Evolutionary conservation across 2,888 invertebrate genomes (phyloP).

Genomic region (Tachina fera): DNA sequence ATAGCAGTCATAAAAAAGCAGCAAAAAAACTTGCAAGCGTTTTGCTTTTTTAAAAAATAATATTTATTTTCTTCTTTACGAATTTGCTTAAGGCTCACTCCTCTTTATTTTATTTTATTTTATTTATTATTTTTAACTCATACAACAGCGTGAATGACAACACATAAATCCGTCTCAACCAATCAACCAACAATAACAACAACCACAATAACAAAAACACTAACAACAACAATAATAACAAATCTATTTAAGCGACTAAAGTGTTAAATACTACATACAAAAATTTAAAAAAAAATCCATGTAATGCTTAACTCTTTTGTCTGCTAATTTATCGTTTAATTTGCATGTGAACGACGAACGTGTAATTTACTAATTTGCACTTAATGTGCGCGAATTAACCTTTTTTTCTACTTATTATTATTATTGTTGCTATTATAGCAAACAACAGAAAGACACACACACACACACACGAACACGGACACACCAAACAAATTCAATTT

Average conservation of each 20-base stretch:
- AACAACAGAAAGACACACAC: slow-evolving; percentile 17
- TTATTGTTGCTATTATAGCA: slow-evolving; percentile 33
- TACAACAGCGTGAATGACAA: slow-evolving; percentile 61
- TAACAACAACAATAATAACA: slow-evolving; percentile 41
- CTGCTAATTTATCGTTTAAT: slow-evolving; percentile 73
- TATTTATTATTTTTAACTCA: slow-evolving; percentile 24
- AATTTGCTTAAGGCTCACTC: slow-evolving; percentile 35
- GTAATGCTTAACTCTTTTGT: slow-evolving; percentile 72
- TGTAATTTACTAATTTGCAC: slow-evolving; percentile 73
- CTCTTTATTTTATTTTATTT: slow-evolving; percentile 16
- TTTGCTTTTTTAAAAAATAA: slow-evolving; percentile 51
- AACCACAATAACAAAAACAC: slow-evolving; percentile 35
- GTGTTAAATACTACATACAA: slow-evolving; percentile 56
- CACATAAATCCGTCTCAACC: slow-evolving; percentile 55
- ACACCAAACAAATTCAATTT: slow-evolving; percentile 59
- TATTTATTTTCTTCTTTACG: slow-evolving; percentile 51
- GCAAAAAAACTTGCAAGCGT: slow-evolving; percentile 21
- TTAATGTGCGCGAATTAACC: slow-evolving; percentile 72
- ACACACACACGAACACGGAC: background rate
- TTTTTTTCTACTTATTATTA: slow-evolving; percentile 52
- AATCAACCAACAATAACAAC: slow-evolving; percentile 48
- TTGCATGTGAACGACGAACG: slow-evolving; percentile 71
- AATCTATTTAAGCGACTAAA: slow-evolving; percentile 51
- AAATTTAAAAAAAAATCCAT: slow-evolving; percentile 55
- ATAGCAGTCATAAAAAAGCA: slow-evolving; percentile 20